Evolutionary conservation across 1,140 invertebrate genomes (phyloP).

Genomic region (Matsumurasca onukii): DNA sequence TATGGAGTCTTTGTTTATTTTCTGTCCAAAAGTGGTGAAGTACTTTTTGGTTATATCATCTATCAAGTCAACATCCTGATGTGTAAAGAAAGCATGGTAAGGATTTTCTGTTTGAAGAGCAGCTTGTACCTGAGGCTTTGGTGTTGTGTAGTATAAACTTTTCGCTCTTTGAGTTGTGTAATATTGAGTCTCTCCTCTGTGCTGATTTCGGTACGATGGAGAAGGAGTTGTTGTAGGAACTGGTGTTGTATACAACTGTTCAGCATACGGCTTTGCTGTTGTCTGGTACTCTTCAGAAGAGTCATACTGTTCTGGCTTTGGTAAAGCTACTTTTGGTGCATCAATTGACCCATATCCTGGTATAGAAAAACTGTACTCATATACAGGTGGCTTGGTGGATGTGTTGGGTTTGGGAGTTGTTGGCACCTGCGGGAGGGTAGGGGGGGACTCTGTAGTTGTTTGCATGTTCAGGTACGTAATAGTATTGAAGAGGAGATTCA

Average conservation of each 20-base stretch:
- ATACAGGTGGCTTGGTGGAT: constrained; percentile 41
- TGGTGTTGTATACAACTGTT: constrained; percentile 17
- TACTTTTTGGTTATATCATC: constrained; percentile 76
- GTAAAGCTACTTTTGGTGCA: constrained; percentile 35
- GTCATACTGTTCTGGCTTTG: constrained; percentile 27
- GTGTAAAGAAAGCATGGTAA: constrained; percentile 66
- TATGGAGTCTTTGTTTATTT: constrained; percentile 51
- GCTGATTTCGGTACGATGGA: constrained; percentile 3
- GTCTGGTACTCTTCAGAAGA: constrained; percentile 31
- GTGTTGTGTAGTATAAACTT: constrained; percentile 3
- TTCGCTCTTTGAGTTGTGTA: constrained; percentile 6
- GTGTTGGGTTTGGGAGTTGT: not conserved
- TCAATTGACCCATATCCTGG: constrained; percentile 40
- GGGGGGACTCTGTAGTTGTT: constrained; percentile 17
- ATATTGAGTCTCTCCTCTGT: not conserved
- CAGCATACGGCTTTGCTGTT: constrained; percentile 28
- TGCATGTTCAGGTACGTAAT: constrained; percentile 19
- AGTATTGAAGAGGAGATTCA: constrained; percentile 10
- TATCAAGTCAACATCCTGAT: constrained; percentile 66
- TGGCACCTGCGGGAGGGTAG: not conserved
- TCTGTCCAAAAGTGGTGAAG: constrained; percentile 73
- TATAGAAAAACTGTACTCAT: constrained; percentile 43
- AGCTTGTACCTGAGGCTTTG: not conserved
- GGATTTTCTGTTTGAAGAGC: constrained; percentile 51
- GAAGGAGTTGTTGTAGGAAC: constrained; percentile 12